These are phyloP conservation scores for Nemotelus pantherinus DNA, from an alignment of 2,888 invertebrate species.

Conservation along the genomic window DNA sequence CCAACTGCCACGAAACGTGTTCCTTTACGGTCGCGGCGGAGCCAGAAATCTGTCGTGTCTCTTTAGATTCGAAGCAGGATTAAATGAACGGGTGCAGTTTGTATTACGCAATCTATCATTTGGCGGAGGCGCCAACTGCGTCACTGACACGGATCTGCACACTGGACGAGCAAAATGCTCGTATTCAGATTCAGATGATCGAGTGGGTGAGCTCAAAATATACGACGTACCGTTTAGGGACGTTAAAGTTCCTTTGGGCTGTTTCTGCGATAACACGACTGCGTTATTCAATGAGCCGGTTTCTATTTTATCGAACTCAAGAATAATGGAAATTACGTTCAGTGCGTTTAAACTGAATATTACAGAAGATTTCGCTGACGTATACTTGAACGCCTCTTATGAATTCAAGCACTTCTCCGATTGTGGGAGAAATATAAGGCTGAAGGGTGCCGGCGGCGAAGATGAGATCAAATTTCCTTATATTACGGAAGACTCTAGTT, in stretches of 20 bases:
- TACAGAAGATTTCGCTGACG: constrained; percentile 82
- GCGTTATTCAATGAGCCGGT: constrained; percentile 69
- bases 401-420: constrained; percentile 73
- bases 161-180: constrained; percentile 74
- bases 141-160: constrained; percentile 76
- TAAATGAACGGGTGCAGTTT: constrained; percentile 73
- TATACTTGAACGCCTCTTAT: constrained; percentile 80
- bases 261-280: constrained; percentile 80
- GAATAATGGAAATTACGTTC: constrained; percentile 80
- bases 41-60: constrained; percentile 79
- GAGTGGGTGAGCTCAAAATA: constrained; percentile 68
- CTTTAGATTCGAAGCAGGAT: constrained; percentile 77
- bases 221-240: constrained; percentile 77
- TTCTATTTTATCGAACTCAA: constrained; percentile 73
- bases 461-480: constrained; percentile 73
- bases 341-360: constrained; percentile 78
- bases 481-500: constrained; percentile 66
- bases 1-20: constrained; percentile 76
- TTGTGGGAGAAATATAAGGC: constrained; percentile 72
- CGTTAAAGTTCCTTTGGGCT: constrained; percentile 75
- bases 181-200: constrained; percentile 61
- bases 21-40: constrained; percentile 86
- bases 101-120: constrained; percentile 78
- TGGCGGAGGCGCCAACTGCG: constrained; percentile 73
- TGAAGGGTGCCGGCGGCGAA: constrained; percentile 74